Conservation (phyloP, 1,140 invertebrate genomes). For the Pogonomyrmex barbatus region DNA sequence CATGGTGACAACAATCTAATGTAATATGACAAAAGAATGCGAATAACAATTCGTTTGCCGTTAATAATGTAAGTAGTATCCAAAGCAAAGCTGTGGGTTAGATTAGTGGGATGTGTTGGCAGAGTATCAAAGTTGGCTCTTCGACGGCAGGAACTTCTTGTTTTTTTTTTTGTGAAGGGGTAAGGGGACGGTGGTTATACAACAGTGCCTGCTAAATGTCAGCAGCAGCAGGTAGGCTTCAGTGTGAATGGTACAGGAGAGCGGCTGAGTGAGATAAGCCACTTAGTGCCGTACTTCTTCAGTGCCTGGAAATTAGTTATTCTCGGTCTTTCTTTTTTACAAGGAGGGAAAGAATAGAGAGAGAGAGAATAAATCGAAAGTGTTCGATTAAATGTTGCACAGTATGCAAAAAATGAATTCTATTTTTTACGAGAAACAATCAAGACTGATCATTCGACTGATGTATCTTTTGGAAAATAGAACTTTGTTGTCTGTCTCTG, state of each 20-base stretch:
- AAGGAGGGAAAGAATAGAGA: background rate
- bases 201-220: constrained; percentile 74
- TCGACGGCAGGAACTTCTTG: constrained; percentile 69
- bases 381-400: constrained; percentile 19
- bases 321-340: constrained; percentile 31
- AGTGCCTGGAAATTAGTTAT: constrained; percentile 68
- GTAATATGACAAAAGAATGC: constrained; percentile 48
- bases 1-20: constrained; percentile 23
- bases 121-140: constrained; percentile 79
- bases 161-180: constrained; percentile 23
- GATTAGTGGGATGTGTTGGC: constrained; percentile 83
- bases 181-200: constrained; percentile 49
- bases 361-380: constrained; percentile 1
- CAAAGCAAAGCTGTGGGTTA: constrained; percentile 81
- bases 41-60: constrained; percentile 60
- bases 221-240: constrained; percentile 79
- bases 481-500: constrained; percentile 2
- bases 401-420: background rate
- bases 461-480: constrained; percentile 20
- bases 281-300: constrained; percentile 72
- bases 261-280: constrained; percentile 65
- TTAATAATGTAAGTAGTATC: constrained; percentile 78
- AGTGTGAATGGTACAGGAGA: constrained; percentile 59
- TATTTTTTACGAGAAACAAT: constrained; percentile 5
- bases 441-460: background rate